These are phyloP conservation scores for Eristalis pertinax DNA, from an alignment of 2,888 invertebrate genomes.

Conservation along the genomic window DNA sequence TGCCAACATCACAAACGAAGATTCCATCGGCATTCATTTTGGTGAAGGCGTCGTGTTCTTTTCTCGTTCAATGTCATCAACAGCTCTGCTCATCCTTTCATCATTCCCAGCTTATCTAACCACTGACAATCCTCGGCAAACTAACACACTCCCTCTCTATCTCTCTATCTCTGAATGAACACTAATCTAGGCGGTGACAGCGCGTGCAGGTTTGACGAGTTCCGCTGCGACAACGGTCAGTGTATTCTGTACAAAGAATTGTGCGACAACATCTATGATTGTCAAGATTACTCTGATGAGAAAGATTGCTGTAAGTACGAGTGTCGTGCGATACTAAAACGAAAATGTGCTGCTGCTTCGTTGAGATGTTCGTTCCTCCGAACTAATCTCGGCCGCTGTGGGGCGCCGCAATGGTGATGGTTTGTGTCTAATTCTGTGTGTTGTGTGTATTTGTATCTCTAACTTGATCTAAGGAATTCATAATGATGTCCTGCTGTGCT, in stretches of 20 bases:
- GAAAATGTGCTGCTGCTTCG: slow-evolving; percentile 17
- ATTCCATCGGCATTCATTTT: slow-evolving; percentile 23
- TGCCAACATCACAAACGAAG: slow-evolving; percentile 21
- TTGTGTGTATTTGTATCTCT: not conserved
- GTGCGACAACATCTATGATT: slow-evolving; percentile 87
- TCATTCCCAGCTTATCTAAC: slow-evolving; percentile 22
- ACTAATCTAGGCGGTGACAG: slow-evolving; percentile 73
- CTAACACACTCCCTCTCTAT: slow-evolving; percentile 49
- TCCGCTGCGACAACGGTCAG: slow-evolving; percentile 86
- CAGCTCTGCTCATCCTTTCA: not conserved
- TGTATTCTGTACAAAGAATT: slow-evolving; percentile 83
- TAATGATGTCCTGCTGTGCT: not conserved
- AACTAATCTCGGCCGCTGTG: slow-evolving; percentile 31
- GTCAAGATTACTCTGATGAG: slow-evolving; percentile 89
- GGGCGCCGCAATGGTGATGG: slow-evolving; percentile 1
- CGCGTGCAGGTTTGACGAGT: slow-evolving; percentile 82
- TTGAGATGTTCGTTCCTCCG: slow-evolving; percentile 11
- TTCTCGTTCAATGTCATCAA: not conserved
- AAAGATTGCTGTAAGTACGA: slow-evolving; percentile 88
- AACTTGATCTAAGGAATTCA: not conserved
- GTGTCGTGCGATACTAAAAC: slow-evolving; percentile 3
- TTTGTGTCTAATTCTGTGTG: not conserved
- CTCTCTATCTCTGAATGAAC: slow-evolving; percentile 4
- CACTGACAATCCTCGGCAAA: not conserved
- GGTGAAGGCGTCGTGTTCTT: not conserved